These are phyloP conservation scores for Pyrgilauda ruficollis DNA, from an alignment of 2,113 vertebrate genomes.

Conservation along the genomic window DNA sequence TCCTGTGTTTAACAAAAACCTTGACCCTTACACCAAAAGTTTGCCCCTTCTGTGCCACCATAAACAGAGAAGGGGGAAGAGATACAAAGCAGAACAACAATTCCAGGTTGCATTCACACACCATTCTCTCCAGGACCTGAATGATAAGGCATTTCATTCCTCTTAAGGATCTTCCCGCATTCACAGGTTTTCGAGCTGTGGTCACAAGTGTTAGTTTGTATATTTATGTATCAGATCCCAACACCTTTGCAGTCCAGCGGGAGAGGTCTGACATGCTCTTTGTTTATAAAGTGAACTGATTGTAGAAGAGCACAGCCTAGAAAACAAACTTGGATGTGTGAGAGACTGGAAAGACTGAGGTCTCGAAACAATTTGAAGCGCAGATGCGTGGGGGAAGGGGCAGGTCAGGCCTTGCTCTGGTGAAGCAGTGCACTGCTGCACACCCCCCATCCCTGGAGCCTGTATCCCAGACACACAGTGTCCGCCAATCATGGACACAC, in stretches of 20 bases:
- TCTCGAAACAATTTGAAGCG: neutral
- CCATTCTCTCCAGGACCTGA: rapidly evolving
- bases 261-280: neutral
- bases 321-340: neutral
- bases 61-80: neutral
- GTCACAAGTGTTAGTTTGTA: neutral
- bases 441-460: too few relatives aligned
- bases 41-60: neutral
- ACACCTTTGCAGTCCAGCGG: rapidly evolving
- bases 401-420: neutral
- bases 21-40: neutral
- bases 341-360: neutral
- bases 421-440: neutral
- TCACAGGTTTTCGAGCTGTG: neutral
- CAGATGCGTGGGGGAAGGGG: neutral
- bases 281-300: neutral
- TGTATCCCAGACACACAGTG: neutral
- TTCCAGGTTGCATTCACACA: neutral
- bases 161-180: too few relatives aligned
- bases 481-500: rapidly evolving
- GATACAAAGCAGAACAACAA: neutral
- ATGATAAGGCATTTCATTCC: rapidly evolving
- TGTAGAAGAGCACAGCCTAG: neutral
- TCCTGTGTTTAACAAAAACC: neutral
- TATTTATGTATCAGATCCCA: neutral